These are phyloP conservation scores for Rhinichthys klamathensis DNA, from an alignment of 2,113 vertebrate species.

Conservation along the genomic window DNA sequence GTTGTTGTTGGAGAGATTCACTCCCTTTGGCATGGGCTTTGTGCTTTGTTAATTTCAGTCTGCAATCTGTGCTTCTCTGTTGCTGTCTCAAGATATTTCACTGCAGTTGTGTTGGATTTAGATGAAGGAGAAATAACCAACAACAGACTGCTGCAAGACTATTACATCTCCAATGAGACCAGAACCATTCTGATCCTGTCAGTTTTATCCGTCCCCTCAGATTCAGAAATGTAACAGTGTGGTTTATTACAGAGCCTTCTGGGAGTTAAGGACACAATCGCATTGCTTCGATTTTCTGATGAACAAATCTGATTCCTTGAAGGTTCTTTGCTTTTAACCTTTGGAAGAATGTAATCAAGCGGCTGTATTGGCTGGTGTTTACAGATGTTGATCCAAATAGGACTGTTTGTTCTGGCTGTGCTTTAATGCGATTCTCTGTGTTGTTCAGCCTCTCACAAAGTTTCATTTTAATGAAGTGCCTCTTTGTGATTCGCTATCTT, in stretches of 20 bases:
- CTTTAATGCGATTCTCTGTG: slow-evolving; percentile 31
- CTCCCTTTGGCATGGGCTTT: no score
- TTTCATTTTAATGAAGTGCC: slow-evolving; percentile 32
- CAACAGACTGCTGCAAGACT: slow-evolving; percentile 5
- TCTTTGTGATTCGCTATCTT: slow-evolving; percentile 5
- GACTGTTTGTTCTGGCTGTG: slow-evolving; percentile 15
- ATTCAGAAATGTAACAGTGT: slow-evolving; percentile 60
- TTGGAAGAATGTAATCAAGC: slow-evolving; percentile 68
- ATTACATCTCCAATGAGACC: not conserved
- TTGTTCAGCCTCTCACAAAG: slow-evolving; percentile 20
- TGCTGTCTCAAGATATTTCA: slow-evolving; percentile 1
- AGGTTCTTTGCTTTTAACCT: slow-evolving; percentile 67
- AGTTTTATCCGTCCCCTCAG: slow-evolving; percentile 44
- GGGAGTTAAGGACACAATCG: slow-evolving; percentile 57
- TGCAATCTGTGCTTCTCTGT: slow-evolving; percentile 24
- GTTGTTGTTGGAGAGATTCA: no score
- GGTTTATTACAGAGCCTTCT: slow-evolving; percentile 56
- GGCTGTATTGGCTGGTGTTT: slow-evolving; percentile 61
- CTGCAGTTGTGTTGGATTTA: slow-evolving; percentile 26
- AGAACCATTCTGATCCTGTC: not conserved
- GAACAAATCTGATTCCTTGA: slow-evolving; percentile 63
- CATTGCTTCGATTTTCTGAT: slow-evolving; percentile 61
- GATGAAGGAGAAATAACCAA: slow-evolving; percentile 8
- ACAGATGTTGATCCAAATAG: slow-evolving; percentile 28
- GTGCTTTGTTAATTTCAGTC: slow-evolving; percentile 26